Conservation (phyloP, 2,113 vertebrate species). For the Hippoglossus stenolepis region DNA sequence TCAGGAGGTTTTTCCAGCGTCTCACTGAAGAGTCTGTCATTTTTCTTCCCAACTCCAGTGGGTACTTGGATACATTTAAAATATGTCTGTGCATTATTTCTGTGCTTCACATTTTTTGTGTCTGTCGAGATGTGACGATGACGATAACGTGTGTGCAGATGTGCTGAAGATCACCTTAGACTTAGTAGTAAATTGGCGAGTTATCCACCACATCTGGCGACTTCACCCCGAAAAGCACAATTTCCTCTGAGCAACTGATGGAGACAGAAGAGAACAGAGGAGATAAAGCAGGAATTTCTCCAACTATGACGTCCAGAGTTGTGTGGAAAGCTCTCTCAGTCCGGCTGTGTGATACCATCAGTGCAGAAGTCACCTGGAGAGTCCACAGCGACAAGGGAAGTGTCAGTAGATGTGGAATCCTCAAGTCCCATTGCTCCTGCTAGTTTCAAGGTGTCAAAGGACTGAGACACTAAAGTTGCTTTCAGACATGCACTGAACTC, state of each 20-base stretch:
- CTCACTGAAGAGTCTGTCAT: background rate
- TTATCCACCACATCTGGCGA: background rate
- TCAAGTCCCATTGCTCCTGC: background rate
- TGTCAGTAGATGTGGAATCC: background rate
- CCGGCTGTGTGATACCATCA: background rate
- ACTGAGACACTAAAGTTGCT: background rate
- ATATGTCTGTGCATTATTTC: background rate
- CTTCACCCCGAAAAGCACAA: too few relatives aligned
- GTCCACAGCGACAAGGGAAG: too few relatives aligned
- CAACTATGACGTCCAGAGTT: background rate
- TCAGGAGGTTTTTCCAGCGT: background rate
- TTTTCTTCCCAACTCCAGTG: background rate
- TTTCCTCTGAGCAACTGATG: background rate
- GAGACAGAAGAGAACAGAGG: background rate
- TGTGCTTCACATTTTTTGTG: too few relatives aligned
- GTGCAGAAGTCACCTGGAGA: background rate
- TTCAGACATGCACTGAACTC: background rate
- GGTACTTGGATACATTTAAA: background rate
- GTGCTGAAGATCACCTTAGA: background rate
- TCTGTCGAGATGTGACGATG: background rate
- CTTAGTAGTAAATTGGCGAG: background rate
- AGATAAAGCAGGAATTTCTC: background rate
- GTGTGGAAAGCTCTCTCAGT: background rate
- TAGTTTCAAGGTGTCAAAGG: background rate
- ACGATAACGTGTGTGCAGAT: too few relatives aligned